phyloP scores from a whole-genome alignment of 1,140 invertebrate genomes.

The Drosophila arizonae region DNA sequence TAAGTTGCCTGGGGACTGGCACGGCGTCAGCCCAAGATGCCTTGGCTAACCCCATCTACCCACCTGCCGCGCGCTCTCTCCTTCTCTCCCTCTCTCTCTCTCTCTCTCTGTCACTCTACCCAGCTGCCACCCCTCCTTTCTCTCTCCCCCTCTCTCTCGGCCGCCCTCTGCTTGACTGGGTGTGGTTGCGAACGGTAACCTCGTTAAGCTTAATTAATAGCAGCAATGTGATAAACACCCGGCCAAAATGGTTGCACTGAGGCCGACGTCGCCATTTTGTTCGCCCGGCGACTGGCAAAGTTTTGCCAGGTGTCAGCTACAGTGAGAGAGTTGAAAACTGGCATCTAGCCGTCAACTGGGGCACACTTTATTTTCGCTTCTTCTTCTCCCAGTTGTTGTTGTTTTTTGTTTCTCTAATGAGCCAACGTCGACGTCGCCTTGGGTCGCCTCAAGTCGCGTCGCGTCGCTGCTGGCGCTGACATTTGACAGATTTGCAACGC shows the following conservation, averaged over 20 bases:
- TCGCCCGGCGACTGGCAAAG: conserved; percentile 33
- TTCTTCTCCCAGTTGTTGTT: background rate
- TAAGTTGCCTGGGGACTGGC: conserved; percentile 67
- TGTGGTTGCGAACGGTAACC: conserved; percentile 80
- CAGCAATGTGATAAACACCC: conserved; percentile 83
- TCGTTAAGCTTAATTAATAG: conserved; percentile 83
- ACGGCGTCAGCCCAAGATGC: conserved; percentile 51
- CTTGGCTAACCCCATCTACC: conserved; percentile 1
- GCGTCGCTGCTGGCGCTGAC: conserved; percentile 65
- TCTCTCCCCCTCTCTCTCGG: background rate
- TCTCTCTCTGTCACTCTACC: no score
- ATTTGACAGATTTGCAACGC: conserved; percentile 77
- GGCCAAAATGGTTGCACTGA: conserved; percentile 65
- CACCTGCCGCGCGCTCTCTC: background rate
- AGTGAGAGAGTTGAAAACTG: conserved; percentile 36
- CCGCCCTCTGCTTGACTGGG: conserved; percentile 31
- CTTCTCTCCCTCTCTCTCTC: background rate
- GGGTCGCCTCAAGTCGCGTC: conserved; percentile 13
- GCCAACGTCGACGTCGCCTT: conserved; percentile 45
- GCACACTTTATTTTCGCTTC: conserved; percentile 6
- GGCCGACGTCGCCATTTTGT: conserved; percentile 68
- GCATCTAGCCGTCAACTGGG: conserved; percentile 15
- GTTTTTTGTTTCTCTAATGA: conserved; percentile 67
- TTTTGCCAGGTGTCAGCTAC: conserved; percentile 75
- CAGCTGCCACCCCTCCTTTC: background rate